Base-by-base conservation (phyloP, 2,888 invertebrate genomes). In the Julus scanicus region DNA sequence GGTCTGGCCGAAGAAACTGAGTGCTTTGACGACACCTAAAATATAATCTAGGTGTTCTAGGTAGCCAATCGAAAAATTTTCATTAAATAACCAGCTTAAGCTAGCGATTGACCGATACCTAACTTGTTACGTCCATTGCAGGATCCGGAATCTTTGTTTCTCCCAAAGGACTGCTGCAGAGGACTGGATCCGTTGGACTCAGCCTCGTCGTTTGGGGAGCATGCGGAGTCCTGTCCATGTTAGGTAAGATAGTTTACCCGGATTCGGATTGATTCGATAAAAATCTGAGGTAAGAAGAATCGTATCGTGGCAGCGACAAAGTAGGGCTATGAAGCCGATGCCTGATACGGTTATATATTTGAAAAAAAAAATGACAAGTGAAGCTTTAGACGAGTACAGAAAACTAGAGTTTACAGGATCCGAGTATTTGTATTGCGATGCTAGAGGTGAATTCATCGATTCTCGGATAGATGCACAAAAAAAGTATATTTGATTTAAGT, bases 111-210 rank as follows among this genome's bases (percentile, higher is more conserved):
- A 71, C 71, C 71, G 71, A 71, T 71, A 29, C 71, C 71, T 71
- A 71, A 71, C 71, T 71, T 71, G 29, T 71, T 71, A 71, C 71
- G 20, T 84, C 40, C 48, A 40, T 84, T 84, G 48, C 92, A 97
- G 97, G 98, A 92, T 98, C 98, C 93, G 98, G 98, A 94, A 98
- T 99, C 93, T 99, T 99, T 95, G 97, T 98, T 93, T 98, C 98
- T 94, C 98, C 98, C 93, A 97, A 97, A 93, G 97, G 97, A 93
- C 96, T 99, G 92, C 94, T 98, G 92, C 90, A 91, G 44, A 90
- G 92, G 44, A 91, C 92, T 0, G 93, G 93, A 93, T 98, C 98
- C 92, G 96, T 98, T 93, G 98, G 97, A 93, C 95, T 97, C 93
- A 97, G 97, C 94, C 96, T 99, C 93, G 94, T 98, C 92, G 95